These are phyloP conservation scores for Drosophila nr. medialis DNA, from an alignment of 2,888 invertebrate species.

Conservation along the genomic window DNA sequence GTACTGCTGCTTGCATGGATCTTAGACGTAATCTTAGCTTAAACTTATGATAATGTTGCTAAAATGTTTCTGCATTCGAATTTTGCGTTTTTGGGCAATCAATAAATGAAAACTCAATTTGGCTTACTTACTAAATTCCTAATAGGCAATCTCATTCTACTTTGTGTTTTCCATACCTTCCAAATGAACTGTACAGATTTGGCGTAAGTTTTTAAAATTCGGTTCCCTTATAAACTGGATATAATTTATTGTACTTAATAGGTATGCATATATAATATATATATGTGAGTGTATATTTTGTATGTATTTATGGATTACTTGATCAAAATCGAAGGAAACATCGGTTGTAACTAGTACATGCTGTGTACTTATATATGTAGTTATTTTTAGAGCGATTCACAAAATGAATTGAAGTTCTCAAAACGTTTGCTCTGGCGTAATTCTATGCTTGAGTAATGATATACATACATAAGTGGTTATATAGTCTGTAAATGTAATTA, in stretches of 20 bases:
- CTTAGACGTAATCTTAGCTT: slow-evolving; percentile 39
- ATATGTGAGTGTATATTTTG: slow-evolving; percentile 3
- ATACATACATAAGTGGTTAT: slow-evolving; percentile 23
- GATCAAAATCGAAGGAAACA: slow-evolving; percentile 61
- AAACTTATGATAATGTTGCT: slow-evolving; percentile 44
- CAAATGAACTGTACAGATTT: slow-evolving; percentile 49
- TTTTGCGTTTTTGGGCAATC: neutral
- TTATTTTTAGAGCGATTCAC: slow-evolving; percentile 14
- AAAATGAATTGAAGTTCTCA: slow-evolving; percentile 6
- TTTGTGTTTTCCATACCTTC: slow-evolving; percentile 10
- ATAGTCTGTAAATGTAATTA: slow-evolving; percentile 2
- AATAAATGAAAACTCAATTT: slow-evolving; percentile 20
- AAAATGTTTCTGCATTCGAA: slow-evolving; percentile 14
- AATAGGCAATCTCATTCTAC: slow-evolving; percentile 18
- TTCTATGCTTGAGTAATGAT: slow-evolving; percentile 6
- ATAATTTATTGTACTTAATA: slow-evolving; percentile 70
- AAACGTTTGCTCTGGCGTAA: slow-evolving; percentile 7
- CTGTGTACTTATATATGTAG: slow-evolving; percentile 22
- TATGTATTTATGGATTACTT: slow-evolving; percentile 45
- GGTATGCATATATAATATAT: slow-evolving; percentile 55
- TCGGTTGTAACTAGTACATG: slow-evolving; percentile 53
- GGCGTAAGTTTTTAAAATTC: slow-evolving; percentile 31
- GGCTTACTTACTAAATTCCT: slow-evolving; percentile 39
- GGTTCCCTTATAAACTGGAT: slow-evolving; percentile 34
- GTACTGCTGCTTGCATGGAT: slow-evolving; percentile 74